These are phyloP conservation scores for Orussus abietinus DNA, from an alignment of 1,140 invertebrate species.

Conservation along the genomic window DNA sequence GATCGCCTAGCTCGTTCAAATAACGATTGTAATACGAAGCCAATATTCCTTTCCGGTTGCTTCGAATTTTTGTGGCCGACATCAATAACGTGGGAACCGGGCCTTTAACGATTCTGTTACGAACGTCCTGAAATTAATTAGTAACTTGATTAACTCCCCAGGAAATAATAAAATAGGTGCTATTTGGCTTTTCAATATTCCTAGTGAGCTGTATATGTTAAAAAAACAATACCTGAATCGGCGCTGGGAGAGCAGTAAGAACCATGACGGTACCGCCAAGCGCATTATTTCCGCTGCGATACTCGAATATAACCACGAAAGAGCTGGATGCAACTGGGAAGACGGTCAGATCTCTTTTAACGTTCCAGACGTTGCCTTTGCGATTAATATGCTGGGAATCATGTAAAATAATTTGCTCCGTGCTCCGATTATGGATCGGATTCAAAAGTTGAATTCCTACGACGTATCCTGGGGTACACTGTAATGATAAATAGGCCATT, in stretches of 20 bases:
- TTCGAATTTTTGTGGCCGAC: constrained; percentile 68
- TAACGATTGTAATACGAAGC: constrained; percentile 88
- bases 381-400: constrained; percentile 66
- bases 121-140: constrained; percentile 58
- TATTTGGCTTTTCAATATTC: no score
- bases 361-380: constrained; percentile 66
- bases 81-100: constrained; percentile 72
- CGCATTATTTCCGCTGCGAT: constrained; percentile 73
- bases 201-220: no score
- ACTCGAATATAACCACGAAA: constrained; percentile 77
- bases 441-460: constrained; percentile 80
- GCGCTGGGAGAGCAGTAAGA: constrained; percentile 69
- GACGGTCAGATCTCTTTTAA: constrained; percentile 75
- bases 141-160: background rate
- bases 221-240: constrained; percentile 47
- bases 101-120: constrained; percentile 68
- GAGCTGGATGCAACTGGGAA: constrained; percentile 86
- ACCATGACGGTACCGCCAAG: constrained; percentile 80
- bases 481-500: constrained; percentile 50
- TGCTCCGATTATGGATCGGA: constrained; percentile 82
- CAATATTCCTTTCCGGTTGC: constrained; percentile 77
- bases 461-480: constrained; percentile 72
- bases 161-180: constrained; percentile 9
- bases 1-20: constrained; percentile 76
- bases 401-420: constrained; percentile 74